These are phyloP conservation scores for Lypha dubia DNA, from an alignment of 2,888 invertebrate genomes.

Conservation along the genomic window DNA sequence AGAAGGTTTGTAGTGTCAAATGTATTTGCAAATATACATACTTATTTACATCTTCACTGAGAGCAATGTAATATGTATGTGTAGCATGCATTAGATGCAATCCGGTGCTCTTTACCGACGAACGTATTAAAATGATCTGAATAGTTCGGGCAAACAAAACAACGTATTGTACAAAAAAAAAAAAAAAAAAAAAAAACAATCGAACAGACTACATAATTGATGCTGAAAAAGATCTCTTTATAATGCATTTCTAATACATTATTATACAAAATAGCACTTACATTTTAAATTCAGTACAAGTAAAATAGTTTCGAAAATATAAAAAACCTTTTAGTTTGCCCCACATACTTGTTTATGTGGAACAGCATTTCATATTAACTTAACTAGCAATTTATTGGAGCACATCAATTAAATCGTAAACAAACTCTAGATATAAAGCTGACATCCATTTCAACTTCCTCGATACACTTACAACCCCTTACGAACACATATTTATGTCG, in stretches of 20 bases:
- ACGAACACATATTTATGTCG: not conserved
- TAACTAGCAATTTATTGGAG: slow-evolving; percentile 60
- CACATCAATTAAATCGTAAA: slow-evolving; percentile 58
- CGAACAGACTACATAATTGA: too few relatives aligned
- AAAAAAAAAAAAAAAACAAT: too few relatives aligned
- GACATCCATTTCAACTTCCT: slow-evolving; percentile 30
- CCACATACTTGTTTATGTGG: slow-evolving; percentile 11
- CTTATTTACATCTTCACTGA: not conserved
- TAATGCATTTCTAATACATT: too few relatives aligned
- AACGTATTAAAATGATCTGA: not conserved
- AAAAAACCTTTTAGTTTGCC: not conserved
- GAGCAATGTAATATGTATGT: not conserved
- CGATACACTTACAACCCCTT: not conserved
- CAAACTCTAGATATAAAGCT: slow-evolving; percentile 44
- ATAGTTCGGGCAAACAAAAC: too few relatives aligned
- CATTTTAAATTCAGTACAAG: too few relatives aligned
- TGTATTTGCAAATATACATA: not conserved
- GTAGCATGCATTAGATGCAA: not conserved
- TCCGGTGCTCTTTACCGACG: not conserved
- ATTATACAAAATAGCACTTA: too few relatives aligned
- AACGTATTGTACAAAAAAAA: too few relatives aligned
- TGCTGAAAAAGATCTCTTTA: too few relatives aligned
- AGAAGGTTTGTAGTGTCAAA: slow-evolving; percentile 14
- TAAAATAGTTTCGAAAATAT: too few relatives aligned
- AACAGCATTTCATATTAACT: slow-evolving; percentile 27